Base-by-base conservation (phyloP, 2,113 vertebrate species). In the Spermophilus dauricus region DNA sequence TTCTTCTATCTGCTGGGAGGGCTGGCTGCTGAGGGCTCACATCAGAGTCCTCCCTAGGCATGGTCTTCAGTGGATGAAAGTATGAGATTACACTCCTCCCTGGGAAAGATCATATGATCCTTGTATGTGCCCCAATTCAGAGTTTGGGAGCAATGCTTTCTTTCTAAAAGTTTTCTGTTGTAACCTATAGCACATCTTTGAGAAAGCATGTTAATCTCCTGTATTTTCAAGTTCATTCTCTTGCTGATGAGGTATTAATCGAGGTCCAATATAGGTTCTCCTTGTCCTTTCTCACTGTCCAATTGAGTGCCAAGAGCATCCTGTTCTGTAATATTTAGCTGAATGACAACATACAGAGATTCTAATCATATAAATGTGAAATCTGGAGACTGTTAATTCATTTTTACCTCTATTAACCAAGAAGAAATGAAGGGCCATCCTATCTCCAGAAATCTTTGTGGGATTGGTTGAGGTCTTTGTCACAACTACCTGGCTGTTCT, bases 151-250 rank as follows among this genome's bases (percentile, higher is more conserved):
- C 4, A 42, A 37, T 88, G n/a, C 0, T 91, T 69, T 94, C 37
- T 90, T 92, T 85, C 13, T 67, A 37, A 93, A 91, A 75, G 7
- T 90, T 77, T 32, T 77, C 39, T 81, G 28, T 91, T 89, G 42
- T 65, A 86, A 51, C 0, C 81, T 26, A 26, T 34, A 85, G 1
- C n/a, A 20, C 12, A 95, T 86, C 34, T 65, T 95, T 86, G 28
- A 92, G 22, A 56, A 82, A 61, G 51, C 76, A 30, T 72, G 45
- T 24, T 82, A 86, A 77, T 82, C 42, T 94, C 32, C 65, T 63
- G 30, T 12, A 61, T 20, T 14, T 87, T 80, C 37, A 81, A n/a
- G 45, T 65, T 58, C 73, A 72, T 73, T 78, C 17, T 83, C n/a
- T n/a, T n/a, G n/a, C n/a, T 78, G 37, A 63, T 76, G 56, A 58